Evolutionary conservation across 1,140 invertebrate species (phyloP), one percentile per base, ranked within the genome.

Genomic region (Schmidtea mediterranea): DNA sequence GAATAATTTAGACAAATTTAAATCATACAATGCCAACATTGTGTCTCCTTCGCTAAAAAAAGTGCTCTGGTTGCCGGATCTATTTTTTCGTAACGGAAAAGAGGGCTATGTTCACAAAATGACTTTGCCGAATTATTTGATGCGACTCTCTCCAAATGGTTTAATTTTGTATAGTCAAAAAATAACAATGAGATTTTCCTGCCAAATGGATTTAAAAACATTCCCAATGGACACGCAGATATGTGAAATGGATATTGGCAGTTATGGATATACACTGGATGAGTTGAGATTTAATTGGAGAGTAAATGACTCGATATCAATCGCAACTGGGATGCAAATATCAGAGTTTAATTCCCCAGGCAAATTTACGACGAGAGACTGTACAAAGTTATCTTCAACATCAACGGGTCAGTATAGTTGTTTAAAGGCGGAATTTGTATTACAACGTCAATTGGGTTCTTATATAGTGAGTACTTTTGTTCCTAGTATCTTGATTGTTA

Each of bases 381-480:
- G 36, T 36, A 50, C 23, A 10, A 51, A 6, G 5, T 12, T 22
- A 6, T 48, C 13, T 15, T 5, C 26, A 36, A 26, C 46, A 19
- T 15, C 16, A 22, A 47, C 43, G 2, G 47, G 52, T 19, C 9
- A 26, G 10, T 52, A 40, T 23, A 40, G 8, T 23, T 74, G 72
- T 51, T 58, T 75, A 8, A 66, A 69, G 12, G 70, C 78, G 0
- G 76, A 76, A 59, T 78, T 83, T 57, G 72, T 74, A 43, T 80
- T 84, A 54, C 76, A 80, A 56, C 71, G 80, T 15, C 75, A 80
- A 60, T 79, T 83, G 22, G 79, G 78, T 8, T 79, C 82, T 59
- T 78, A 82, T 59, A 58, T 84, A 8, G 80, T 82, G 50, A 80
- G 82, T 59, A 80, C 78, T 1, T 84, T 81, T 62, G 77, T 80